Percentiles rank a stretch among this genome's conserved stretches.
phyloP scores from a whole-genome alignment of 1,140 invertebrate genomes.

The Drosophila bifasciata region DNA sequence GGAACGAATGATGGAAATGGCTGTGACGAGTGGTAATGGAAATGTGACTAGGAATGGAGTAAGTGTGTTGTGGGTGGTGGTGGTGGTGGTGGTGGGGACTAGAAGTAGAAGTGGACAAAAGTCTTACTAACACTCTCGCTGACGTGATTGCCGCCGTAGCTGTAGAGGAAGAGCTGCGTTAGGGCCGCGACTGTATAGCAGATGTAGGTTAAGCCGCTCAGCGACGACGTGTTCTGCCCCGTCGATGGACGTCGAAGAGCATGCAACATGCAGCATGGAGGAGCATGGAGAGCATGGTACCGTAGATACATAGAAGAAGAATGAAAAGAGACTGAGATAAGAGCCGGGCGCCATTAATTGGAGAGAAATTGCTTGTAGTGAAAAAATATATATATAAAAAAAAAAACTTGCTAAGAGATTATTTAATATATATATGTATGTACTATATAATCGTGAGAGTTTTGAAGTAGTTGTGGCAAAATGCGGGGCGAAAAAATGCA shows the following conservation, averaged over 20 bases:
- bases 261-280: neutral
- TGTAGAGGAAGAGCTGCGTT: constrained; percentile 76
- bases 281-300: neutral
- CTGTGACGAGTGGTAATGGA: constrained; percentile 12
- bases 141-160: constrained; percentile 76
- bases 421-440: constrained; percentile 23
- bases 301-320: neutral
- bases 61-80: too few species aligned
- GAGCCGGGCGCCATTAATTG: constrained; percentile 54
- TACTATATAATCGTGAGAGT: neutral
- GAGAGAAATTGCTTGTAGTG: constrained; percentile 29
- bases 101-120: constrained; percentile 11
- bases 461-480: constrained; percentile 15
- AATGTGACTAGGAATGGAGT: constrained; percentile 6
- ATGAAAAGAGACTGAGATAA: constrained; percentile 32
- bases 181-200: constrained; percentile 74
- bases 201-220: constrained; percentile 79
- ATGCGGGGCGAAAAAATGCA: too few species aligned
- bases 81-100: neutral
- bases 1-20: constrained; percentile 27
- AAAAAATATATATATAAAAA: neutral
- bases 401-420: constrained; percentile 23
- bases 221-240: constrained; percentile 69
- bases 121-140: constrained; percentile 73
- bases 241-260: neutral